These are phyloP conservation scores for Lamproptera curius DNA, from an alignment of 2,888 invertebrate species.

Conservation along the genomic window DNA sequence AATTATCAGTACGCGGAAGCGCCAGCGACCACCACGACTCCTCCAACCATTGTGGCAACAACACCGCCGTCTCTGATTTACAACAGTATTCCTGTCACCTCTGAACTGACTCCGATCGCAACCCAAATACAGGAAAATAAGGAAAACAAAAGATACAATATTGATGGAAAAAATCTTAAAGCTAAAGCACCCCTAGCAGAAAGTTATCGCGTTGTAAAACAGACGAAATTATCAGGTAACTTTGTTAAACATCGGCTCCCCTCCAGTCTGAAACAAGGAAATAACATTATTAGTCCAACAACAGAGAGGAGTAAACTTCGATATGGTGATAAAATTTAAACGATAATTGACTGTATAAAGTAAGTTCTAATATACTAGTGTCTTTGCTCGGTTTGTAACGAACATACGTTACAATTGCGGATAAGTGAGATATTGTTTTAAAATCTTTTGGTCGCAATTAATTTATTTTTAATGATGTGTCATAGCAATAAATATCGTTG, in stretches of 20 bases:
- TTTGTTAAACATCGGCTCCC: conserved; percentile 22
- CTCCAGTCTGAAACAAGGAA: conserved; percentile 26
- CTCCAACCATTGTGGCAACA: conserved; percentile 35
- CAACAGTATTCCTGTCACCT: conserved; percentile 31
- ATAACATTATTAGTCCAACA: conserved; percentile 27
- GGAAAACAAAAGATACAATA: conserved; percentile 1
- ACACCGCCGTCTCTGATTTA: conserved; percentile 34
- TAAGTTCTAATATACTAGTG: conserved; percentile 32
- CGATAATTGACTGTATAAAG: conserved; percentile 36
- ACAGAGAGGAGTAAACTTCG: conserved; percentile 48
- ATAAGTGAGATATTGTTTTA: conserved; percentile 36
- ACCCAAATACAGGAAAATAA: background rate
- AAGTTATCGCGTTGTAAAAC: conserved; percentile 17
- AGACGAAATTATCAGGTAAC: conserved; percentile 18
- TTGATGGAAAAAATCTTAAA: conserved; percentile 22
- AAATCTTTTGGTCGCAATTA: conserved; percentile 32
- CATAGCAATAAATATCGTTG: background rate
- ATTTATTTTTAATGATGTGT: conserved; percentile 30
- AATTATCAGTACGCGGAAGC: conserved; percentile 60
- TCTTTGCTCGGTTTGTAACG: conserved; percentile 44
- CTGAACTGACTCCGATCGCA: conserved; percentile 29
- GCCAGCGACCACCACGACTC: conserved; percentile 41
- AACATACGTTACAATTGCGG: conserved; percentile 32
- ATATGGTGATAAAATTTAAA: conserved; percentile 68
- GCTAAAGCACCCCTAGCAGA: conserved; percentile 31